Base-by-base conservation (phyloP, 2,888 invertebrate genomes). In the Arenicola marina region DNA sequence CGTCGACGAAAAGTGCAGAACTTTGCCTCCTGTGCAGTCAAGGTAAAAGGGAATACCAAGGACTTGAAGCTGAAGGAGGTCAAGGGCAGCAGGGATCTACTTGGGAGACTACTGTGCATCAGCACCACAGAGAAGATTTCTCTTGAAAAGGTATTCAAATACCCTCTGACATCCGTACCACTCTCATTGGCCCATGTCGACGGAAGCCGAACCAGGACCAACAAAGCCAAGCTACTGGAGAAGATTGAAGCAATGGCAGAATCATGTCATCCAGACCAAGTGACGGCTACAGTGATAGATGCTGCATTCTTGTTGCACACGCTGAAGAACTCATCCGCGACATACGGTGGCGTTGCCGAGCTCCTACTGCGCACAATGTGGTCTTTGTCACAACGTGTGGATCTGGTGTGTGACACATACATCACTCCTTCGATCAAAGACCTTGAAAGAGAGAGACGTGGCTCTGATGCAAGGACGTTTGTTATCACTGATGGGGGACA, bases 1-100 rank as follows among this genome's bases (percentile, higher is more conserved):
- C 24, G 24, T 21, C 29, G 63, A 26, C 57, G 56, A 18, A 69
- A 69, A 33, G 29, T 63, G 11, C 55, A 59, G 11, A 67, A 63
- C 31, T 64, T 63, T 53, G 59, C 68, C 11, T 21, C 28, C 1
- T 26, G 1, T 28, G 57, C 59, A 11, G 51, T 58, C 1, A 46
- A 28, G 21, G 18, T 11, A 15, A 59, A 58, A 29, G 26, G 18
- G 24, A 59, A 26, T 4, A 29, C 38, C 3, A 32, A 4, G 15
- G 29, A 53, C 7, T 28, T 34, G 26, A 51, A 28, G 45, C 34
- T 58, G 3, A 26, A 21, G 18, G 51, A 57, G 33, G 26, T 62
- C 3, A 21, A 34, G 31, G 63, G 63, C 18, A 63, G 59, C 2
- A 4, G 59, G 29, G 63, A 63, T 55, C 32, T 63, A 33, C 51